Conservation (phyloP, 2,888 invertebrate species). For the Agapostemon virescens region DNA sequence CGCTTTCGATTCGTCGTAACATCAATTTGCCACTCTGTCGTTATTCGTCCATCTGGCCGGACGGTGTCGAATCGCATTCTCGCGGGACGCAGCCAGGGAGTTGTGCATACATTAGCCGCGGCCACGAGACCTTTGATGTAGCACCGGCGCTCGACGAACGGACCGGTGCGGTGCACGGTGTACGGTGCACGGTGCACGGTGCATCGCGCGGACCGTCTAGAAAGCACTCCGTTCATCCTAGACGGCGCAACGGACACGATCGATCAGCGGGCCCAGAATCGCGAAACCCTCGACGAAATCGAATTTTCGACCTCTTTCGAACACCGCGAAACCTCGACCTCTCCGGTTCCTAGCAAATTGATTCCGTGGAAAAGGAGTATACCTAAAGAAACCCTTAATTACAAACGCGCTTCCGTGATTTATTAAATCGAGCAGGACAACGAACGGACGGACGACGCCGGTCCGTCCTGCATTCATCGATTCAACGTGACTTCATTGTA, state of each 20-base stretch:
- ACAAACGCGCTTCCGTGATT: slow-evolving; percentile 53
- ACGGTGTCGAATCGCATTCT: slow-evolving; percentile 46
- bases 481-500: slow-evolving; percentile 60
- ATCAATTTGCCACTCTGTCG: slow-evolving; percentile 54
- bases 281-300: not conserved
- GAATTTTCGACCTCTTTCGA: not conserved
- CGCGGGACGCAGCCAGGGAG: slow-evolving; percentile 17
- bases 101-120: slow-evolving; percentile 38
- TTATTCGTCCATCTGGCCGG: slow-evolving; percentile 51
- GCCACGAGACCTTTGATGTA: slow-evolving; percentile 58
- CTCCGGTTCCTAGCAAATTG: too few relatives aligned
- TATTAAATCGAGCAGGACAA: slow-evolving; percentile 45
- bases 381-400: too few relatives aligned
- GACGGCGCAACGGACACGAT: not conserved
- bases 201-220: slow-evolving; percentile 47
- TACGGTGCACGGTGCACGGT: not conserved
- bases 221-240: slow-evolving; percentile 46
- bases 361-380: too few relatives aligned
- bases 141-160: slow-evolving; percentile 45
- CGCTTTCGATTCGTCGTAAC: slow-evolving; percentile 48
- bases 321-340: not conserved
- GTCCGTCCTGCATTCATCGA: slow-evolving; percentile 47
- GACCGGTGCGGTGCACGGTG: slow-evolving; percentile 10
- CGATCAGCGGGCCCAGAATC: not conserved
- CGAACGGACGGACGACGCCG: slow-evolving; percentile 16